Percentiles rank a stretch among this genome's conserved stretches.
Conservation (phyloP, 2,113 vertebrate genomes). For the Mastomys natalensis region DNA sequence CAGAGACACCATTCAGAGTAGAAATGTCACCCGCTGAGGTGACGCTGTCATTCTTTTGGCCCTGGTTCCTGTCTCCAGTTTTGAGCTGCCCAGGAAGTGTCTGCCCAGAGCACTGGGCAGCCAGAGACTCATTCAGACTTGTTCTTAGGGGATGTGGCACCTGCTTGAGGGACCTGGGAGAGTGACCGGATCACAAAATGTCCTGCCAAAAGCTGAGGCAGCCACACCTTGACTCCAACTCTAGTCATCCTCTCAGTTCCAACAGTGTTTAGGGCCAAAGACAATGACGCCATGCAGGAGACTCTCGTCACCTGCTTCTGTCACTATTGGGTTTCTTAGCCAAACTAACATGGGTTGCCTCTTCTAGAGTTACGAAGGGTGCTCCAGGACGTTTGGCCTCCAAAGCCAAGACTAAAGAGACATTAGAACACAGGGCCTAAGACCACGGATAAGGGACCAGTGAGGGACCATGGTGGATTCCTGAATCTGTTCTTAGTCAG, state of each 20-base stretch:
- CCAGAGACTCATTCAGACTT: neutral
- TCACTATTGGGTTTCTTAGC: neutral
- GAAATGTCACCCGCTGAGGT: neutral
- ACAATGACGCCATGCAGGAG: neutral
- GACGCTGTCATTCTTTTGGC: neutral
- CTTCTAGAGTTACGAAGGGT: slow-evolving; percentile 40
- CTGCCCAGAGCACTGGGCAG: neutral
- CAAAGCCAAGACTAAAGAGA: neutral
- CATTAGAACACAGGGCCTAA: neutral
- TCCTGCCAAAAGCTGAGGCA: slow-evolving; percentile 71
- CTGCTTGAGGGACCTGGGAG: slow-evolving; percentile 46
- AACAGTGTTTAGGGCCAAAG: neutral
- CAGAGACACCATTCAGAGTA: neutral
- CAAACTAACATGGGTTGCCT: neutral
- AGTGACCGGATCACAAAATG: slow-evolving; percentile 62
- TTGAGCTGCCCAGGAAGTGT: neutral
- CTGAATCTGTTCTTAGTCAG: neutral
- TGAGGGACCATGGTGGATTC: neutral
- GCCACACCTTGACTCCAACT: slow-evolving; percentile 41
- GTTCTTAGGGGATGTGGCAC: slow-evolving; percentile 35
- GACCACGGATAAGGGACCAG: fast-evolving
- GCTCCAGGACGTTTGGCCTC: neutral
- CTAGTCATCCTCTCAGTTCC: neutral
- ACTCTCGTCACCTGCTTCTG: slow-evolving; percentile 33
- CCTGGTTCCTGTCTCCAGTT: neutral